Percentiles rank a stretch among this genome's conserved stretches.
These are phyloP conservation scores for Agrotis ipsilon DNA, from an alignment of 2,888 invertebrate species.

Conservation along the genomic window DNA sequence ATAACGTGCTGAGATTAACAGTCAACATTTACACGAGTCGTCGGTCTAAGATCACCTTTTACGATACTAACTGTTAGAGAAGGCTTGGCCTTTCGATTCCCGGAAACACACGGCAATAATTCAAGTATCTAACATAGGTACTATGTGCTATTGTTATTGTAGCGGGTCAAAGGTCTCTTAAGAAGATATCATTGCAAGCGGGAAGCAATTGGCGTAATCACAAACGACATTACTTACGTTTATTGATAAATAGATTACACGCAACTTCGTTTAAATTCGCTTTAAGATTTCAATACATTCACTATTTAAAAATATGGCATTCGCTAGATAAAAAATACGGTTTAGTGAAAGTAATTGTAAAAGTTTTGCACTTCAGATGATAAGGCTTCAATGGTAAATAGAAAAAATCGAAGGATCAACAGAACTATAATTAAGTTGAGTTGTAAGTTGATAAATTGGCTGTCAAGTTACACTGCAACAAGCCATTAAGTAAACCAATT, in stretches of 20 bases:
- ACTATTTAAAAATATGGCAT: constrained; percentile 8
- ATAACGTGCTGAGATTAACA: constrained; percentile 23
- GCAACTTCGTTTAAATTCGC: constrained; percentile 40
- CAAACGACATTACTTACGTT: constrained; percentile 43
- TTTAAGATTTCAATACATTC: constrained; percentile 22
- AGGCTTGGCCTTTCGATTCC: constrained; percentile 35
- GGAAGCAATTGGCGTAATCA: constrained; percentile 50
- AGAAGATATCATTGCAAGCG: constrained; percentile 48
- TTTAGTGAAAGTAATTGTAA: too few relatives aligned
- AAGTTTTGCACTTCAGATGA: too few relatives aligned
- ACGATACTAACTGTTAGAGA: constrained; percentile 24
- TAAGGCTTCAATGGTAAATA: too few relatives aligned
- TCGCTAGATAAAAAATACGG: too few relatives aligned
- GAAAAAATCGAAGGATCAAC: too few relatives aligned
- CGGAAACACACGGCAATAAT: constrained; percentile 43
- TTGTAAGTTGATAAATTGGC: constrained; percentile 22
- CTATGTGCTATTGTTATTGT: constrained; percentile 37
- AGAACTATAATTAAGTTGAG: too few relatives aligned
- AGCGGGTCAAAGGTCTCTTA: constrained; percentile 52
- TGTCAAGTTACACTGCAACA: constrained; percentile 3
- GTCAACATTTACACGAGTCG: constrained; percentile 26
- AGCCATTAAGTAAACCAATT: constrained; percentile 17
- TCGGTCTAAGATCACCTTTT: constrained; percentile 32
- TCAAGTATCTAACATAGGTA: constrained; percentile 22
- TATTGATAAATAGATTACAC: constrained; percentile 49